These are phyloP conservation scores for Bubo bubo DNA, from an alignment of 2,113 vertebrate species.

Conservation along the genomic window DNA sequence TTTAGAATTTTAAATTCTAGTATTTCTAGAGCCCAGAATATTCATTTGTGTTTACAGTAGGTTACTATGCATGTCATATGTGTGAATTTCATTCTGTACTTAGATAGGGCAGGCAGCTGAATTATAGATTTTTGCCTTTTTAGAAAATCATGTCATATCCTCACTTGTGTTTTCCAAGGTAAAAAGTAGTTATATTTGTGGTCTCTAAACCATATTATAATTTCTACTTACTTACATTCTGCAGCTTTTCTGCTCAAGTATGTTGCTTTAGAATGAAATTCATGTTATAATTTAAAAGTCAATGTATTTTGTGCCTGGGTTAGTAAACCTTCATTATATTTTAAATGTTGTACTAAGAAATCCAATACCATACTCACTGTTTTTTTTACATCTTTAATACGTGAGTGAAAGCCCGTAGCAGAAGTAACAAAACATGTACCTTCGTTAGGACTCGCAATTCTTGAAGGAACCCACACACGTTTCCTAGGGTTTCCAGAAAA, in stretches of 20 bases:
- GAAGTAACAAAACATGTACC: not conserved
- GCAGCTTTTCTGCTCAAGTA: not conserved
- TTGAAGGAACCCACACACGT: not conserved
- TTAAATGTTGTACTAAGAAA: not conserved
- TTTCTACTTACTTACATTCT: not conserved
- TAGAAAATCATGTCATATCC: not conserved
- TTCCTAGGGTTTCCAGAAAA: conserved; percentile 17
- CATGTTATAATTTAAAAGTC: not conserved
- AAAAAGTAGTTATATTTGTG: not conserved
- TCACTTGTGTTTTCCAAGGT: not conserved
- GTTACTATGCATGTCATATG: not conserved
- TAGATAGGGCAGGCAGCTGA: not conserved
- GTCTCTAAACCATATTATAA: not conserved
- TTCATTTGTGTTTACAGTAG: not conserved
- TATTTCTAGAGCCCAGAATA: not conserved
- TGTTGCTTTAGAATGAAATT: not conserved
- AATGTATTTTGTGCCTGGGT: not conserved
- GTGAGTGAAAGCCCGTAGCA: not conserved
- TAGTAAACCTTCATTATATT: not conserved
- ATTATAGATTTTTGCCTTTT: not conserved
- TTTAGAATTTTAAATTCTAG: not conserved
- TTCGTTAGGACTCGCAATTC: not conserved
- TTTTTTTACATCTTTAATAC: not conserved
- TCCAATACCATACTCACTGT: not conserved
- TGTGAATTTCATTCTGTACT: not conserved